Evolutionary conservation across 2,888 invertebrate species (phyloP), one percentile per base, ranked within the genome.

Genomic region (Orchestes rusci): DNA sequence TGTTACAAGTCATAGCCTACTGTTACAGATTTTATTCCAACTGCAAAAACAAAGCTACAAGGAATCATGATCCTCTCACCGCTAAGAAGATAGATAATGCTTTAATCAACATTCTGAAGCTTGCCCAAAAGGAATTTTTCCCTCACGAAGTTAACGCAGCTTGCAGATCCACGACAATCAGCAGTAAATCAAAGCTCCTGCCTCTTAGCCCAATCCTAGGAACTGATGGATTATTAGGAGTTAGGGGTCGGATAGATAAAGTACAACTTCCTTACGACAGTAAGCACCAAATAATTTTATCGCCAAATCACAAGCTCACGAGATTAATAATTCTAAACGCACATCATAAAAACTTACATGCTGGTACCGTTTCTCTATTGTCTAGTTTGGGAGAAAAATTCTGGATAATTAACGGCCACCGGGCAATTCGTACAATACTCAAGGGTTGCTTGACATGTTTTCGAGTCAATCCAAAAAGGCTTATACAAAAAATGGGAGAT

Each of bases 391-490:
- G 47, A 18, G 28, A 50, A 32, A 30, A 16, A 38, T 50, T 28
- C 31, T 48, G 46, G 50, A 36, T 45, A 10, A 16, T 45, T 8
- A 27, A 45, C 30, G 50, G 48, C 13, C 35, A 45, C 18, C 20
- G 29, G n/a, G 39, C 38, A 16, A 43, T 47, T 13, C 38, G 43
- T 16, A 47, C 37, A 36, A 19, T 47, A 2, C 19, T 50, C 2
- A 31, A 19, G 15, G 35, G 29, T 17, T 51, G 45, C 33, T 7
- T 51, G 28, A 31, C 36, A 17, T 50, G 50, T 29, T 44, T 43
- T 31, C n/a, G 39, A 16, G 16, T 34, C 10, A 50, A 44, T 7
- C 48, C 51, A 12, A 33, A 16, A 2, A 17, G 16, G 3, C 5
- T 43, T 7, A 35, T 13, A 3, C 33, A 30, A 7, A 35, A 39